Evolutionary conservation across 2,797 vertebrate species (phyloP).

Genomic region (Hyperoplus lanceolatus): DNA sequence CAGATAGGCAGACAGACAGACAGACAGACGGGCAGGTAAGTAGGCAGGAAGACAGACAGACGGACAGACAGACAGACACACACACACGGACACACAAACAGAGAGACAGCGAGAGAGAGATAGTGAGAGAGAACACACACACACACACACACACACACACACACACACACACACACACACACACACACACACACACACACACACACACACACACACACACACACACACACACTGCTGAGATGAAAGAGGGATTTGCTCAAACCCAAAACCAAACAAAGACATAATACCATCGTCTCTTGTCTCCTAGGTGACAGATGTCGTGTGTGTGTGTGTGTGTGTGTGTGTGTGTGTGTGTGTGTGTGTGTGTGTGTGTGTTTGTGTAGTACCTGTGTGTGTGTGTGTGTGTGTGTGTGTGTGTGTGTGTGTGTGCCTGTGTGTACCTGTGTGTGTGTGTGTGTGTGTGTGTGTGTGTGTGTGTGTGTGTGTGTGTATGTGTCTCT

Average conservation of each 20-base stretch:
- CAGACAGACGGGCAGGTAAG: not conserved
- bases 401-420: no score
- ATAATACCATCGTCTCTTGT: not conserved
- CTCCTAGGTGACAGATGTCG: constrained; percentile 5
- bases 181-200: constrained; percentile 28
- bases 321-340: not conserved
- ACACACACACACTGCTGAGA: constrained; percentile 11
- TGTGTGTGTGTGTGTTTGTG: no score
- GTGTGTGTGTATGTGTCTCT: no score
- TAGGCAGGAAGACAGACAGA: constrained; percentile 18
- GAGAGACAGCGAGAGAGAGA: constrained; percentile 38
- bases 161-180: constrained; percentile 36
- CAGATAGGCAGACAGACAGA: constrained; percentile 43
- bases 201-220: constrained; percentile 36
- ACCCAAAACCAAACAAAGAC: constrained; percentile 12
- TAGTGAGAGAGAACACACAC: constrained; percentile 37
- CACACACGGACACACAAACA: constrained; percentile 20
- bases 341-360: no score
- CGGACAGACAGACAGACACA: constrained; percentile 33
- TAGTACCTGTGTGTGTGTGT: no score
- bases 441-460: no score
- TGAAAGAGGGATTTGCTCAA: not conserved
- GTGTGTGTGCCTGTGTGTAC: no score
- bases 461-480: no score
- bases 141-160: constrained; percentile 28